Base-by-base conservation (phyloP, 2,797 vertebrate genomes). In the Rachycentron canadum region DNA sequence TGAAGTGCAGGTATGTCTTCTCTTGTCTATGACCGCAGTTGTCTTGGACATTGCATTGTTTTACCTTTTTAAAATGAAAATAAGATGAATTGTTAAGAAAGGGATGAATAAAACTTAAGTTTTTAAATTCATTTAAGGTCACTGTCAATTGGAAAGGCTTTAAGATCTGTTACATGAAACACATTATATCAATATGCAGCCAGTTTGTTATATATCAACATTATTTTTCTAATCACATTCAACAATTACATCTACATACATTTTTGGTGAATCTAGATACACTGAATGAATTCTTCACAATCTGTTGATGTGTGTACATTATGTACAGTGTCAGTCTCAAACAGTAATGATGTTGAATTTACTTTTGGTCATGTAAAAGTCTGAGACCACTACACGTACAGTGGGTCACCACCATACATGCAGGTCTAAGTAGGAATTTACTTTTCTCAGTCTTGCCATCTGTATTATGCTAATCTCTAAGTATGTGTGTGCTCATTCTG, bases 1-100 rank as follows among this genome's bases (percentile, higher is more conserved):
- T 0, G 96, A 97, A 90, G 97, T 99, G 67, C 96, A 96, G 95
- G 98, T 99, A 88, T 81, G 96, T 82, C 13, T 43, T 38, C 16
- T 13, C 34, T n/a, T 43, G 19, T 73, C 38, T 41, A 1, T 45
- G 11, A 14, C 17, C 7, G 19, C 23, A 11, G 3, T 5, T 65
- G n/a, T 50, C 2, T 17, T 14, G 9, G 21, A 45, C 30, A 21
- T 25, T 2, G 17, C 21, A 53, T 5, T 38, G 38, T 13, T 52
- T 59, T 5, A 55, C 21, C 6, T 25, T 52, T 41, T 38, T 6
- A n/a, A 28, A 3, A 17, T 2, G 6, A 56, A 58, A 50, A 19
- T 2, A 36, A 32, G 45, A 41, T 3, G 1, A 40, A 8, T 5
- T 13, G 6, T 26, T 52, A 14, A 50, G 26, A n/a, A 58, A 50